Conservation (phyloP, 2,888 invertebrate species). For the Hirtodrosophila confusa region DNA sequence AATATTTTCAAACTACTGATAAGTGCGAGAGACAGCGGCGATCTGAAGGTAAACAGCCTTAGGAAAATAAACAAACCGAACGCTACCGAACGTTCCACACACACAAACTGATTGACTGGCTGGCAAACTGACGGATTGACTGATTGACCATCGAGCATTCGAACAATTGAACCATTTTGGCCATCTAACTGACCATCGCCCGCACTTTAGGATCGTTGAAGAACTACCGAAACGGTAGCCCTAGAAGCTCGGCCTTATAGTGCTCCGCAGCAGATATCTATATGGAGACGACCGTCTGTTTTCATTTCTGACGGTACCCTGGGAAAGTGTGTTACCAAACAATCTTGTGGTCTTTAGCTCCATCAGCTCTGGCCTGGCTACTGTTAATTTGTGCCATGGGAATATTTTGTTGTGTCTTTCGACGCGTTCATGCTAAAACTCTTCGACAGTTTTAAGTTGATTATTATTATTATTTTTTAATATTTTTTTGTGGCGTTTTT, state of each 20-base stretch:
- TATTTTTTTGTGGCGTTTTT: conserved; percentile 29
- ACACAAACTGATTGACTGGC: conserved; percentile 14
- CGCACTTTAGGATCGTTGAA: conserved; percentile 43
- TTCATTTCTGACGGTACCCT: conserved; percentile 58
- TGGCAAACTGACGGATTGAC: conserved; percentile 3
- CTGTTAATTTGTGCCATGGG: conserved; percentile 77
- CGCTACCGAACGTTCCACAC: conserved; percentile 34
- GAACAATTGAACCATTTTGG: conserved; percentile 19
- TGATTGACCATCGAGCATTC: neutral
- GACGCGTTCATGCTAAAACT: conserved; percentile 6
- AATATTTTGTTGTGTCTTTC: conserved; percentile 38
- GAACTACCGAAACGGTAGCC: conserved; percentile 60
- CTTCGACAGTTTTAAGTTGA: conserved; percentile 32
- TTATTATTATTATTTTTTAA: conserved; percentile 17
- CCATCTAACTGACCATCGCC: conserved; percentile 19
- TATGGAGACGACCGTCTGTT: neutral
- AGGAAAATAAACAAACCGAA: conserved; percentile 68
- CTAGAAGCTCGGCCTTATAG: conserved; percentile 2
- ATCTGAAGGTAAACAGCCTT: conserved; percentile 73
- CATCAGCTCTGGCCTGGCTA: conserved; percentile 55
- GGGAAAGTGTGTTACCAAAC: conserved; percentile 51
- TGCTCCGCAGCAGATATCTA: neutral
- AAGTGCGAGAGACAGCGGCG: conserved; percentile 47
- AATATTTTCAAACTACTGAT: conserved; percentile 74
- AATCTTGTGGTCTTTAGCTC: conserved; percentile 21